phyloP scores from a whole-genome alignment of 2,797 vertebrate genomes.

The Enteromius fasciolatus region DNA sequence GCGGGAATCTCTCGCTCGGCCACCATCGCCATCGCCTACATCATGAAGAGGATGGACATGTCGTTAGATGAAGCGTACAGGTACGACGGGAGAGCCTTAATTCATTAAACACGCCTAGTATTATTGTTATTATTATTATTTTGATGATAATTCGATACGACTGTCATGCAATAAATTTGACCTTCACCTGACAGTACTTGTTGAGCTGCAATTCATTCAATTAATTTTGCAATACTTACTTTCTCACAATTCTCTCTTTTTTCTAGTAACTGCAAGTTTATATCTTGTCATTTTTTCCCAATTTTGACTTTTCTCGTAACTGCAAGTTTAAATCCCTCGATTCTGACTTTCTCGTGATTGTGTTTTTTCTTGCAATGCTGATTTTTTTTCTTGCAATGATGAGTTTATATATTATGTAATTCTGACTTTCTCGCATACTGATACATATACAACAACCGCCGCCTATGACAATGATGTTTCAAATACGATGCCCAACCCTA shows the following conservation, averaged over 20 bases:
- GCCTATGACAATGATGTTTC: too few species aligned
- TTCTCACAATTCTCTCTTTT: not conserved
- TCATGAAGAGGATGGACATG: slow-evolving; percentile 99
- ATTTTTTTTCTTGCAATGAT: too few species aligned
- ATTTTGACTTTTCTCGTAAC: not conserved
- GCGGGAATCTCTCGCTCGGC: slow-evolving; percentile 95
- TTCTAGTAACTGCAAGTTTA: too few species aligned
- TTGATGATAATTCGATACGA: not conserved
- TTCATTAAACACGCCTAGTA: not conserved
- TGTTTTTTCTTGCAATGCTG: too few species aligned
- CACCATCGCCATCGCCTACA: slow-evolving; percentile 96
- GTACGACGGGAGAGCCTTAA: slow-evolving; percentile 66
- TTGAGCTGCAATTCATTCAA: not conserved
- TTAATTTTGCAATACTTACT: not conserved
- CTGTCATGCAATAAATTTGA: not conserved
- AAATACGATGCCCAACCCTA: too few species aligned
- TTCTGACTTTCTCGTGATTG: too few species aligned
- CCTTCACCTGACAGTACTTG: not conserved
- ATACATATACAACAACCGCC: too few species aligned
- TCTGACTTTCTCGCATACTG: too few species aligned
- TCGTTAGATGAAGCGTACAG: slow-evolving; percentile 96
- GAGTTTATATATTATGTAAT: too few species aligned
- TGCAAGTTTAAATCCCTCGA: too few species aligned
- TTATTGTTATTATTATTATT: not conserved
- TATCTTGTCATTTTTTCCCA: not conserved